Evolutionary conservation across 2,888 invertebrate species (phyloP).

Genomic region (Exephanes ischioxanthus): DNA sequence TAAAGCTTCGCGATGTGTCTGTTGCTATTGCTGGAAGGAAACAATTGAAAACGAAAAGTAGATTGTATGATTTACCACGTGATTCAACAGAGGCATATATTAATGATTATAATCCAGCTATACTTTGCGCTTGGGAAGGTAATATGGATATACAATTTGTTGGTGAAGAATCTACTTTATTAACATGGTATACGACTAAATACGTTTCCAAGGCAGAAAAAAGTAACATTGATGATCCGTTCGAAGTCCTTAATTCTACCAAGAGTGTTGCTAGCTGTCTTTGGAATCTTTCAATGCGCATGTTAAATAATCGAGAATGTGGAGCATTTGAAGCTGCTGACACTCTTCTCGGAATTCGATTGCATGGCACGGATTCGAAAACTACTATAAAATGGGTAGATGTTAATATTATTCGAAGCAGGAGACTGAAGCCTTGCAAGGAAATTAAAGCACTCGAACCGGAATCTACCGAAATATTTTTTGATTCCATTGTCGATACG

Average conservation of each 20-base stretch:
- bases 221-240: conserved; percentile 60
- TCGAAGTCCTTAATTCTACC: background rate
- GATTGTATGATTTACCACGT: conserved; percentile 75
- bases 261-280: conserved; percentile 50
- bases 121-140: conserved; percentile 47
- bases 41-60: conserved; percentile 69
- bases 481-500: conserved; percentile 55
- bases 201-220: conserved; percentile 74
- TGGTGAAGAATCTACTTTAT: conserved; percentile 73
- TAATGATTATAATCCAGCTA: conserved; percentile 74
- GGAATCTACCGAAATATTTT: conserved; percentile 50
- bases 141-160: conserved; percentile 16
- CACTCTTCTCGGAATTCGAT: conserved; percentile 72
- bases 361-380: conserved; percentile 76
- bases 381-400: conserved; percentile 53
- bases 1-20: conserved; percentile 69
- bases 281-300: conserved; percentile 74
- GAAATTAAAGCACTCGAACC: no score
- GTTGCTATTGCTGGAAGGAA: conserved; percentile 74
- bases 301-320: conserved; percentile 74
- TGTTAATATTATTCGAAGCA: no score
- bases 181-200: conserved; percentile 76
- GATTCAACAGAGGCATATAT: conserved; percentile 65
- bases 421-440: no score
- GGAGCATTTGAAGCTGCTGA: conserved; percentile 68